Evolutionary conservation across 2,113 vertebrate genomes (phyloP).

Genomic region (Amphiprion ocellaris): DNA sequence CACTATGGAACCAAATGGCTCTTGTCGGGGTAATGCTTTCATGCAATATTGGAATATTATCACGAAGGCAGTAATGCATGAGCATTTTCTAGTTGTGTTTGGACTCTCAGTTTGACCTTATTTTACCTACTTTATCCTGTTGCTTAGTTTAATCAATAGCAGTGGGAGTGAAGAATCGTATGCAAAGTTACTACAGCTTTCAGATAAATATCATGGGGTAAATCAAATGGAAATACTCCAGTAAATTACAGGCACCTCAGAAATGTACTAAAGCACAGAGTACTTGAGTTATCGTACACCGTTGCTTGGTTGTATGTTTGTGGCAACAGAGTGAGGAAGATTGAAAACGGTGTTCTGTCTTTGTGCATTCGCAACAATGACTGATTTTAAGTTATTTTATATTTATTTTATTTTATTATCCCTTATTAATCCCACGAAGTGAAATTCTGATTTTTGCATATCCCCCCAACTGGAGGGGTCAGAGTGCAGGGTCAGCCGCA

Average conservation of each 20-base stretch:
- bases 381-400: too few species aligned
- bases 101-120: not conserved
- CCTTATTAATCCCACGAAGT: too few species aligned
- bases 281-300: not conserved
- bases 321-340: not conserved
- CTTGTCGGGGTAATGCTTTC: slow-evolving; percentile 7
- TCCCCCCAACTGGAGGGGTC: too few species aligned
- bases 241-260: not conserved
- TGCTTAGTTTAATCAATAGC: too few species aligned
- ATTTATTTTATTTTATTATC: too few species aligned
- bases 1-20: slow-evolving; percentile 3
- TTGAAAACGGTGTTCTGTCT: not conserved
- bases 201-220: not conserved
- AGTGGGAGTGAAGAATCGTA: too few species aligned
- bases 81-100: not conserved
- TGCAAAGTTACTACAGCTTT: too few species aligned
- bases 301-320: not conserved
- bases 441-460: too few species aligned
- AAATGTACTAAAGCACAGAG: not conserved
- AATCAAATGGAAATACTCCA: not conserved
- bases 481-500: too few species aligned
- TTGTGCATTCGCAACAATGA: not conserved
- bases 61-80: not conserved
- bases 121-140: too few species aligned
- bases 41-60: not conserved